Evolutionary conservation across 2,113 vertebrate genomes (phyloP), one percentile per base, ranked within the genome.

Genomic region (Rhadina sibilatrix): DNA sequence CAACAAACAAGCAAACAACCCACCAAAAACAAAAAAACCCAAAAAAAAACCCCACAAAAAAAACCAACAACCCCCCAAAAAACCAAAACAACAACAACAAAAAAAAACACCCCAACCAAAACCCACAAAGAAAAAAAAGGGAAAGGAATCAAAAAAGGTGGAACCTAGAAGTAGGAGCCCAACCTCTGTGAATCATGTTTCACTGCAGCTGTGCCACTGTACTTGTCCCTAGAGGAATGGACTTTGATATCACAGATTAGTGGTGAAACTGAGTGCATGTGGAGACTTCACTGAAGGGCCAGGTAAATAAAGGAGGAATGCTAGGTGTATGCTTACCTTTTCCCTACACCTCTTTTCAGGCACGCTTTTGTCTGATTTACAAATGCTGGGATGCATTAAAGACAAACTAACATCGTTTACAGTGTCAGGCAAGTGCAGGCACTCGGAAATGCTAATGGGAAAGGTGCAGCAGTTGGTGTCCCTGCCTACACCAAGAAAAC

Each of bases 101-200:
- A 38, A 38, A 38, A 27, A 38, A 38, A 25, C 6, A 42, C 14
- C 42, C 38, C 38, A 40, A 40, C 38, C 38, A 44, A 44, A 37
- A 31, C 8, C 30, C 5, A 17, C 13, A 23, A 33, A 56, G 20
- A 53, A 13, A 11, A 15, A 64, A 75, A 49, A 12, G 3, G 2
- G 4, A 6, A 25, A 25, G 11, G 11, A 15, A 9, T 9, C 7
- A 17, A 30, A 77, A 44, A 50, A 57, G 23, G 30, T 72, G 46
- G 53, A 77, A 87, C 56, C 11, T 50, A 17, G 37, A 56, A 53
- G 49, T 40, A 93, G 76, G 40, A 90, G 76, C 83, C 49, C 65
- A 80, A 4, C 52, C 87, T 92, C 52, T 86, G 46, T 92, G 88
- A 96, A 66, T 93, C 56, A 54, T 71, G 13, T 90, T 94, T 86